phyloP scores from a whole-genome alignment of 2,113 vertebrate genomes.

The Coreoperca whiteheadi region DNA sequence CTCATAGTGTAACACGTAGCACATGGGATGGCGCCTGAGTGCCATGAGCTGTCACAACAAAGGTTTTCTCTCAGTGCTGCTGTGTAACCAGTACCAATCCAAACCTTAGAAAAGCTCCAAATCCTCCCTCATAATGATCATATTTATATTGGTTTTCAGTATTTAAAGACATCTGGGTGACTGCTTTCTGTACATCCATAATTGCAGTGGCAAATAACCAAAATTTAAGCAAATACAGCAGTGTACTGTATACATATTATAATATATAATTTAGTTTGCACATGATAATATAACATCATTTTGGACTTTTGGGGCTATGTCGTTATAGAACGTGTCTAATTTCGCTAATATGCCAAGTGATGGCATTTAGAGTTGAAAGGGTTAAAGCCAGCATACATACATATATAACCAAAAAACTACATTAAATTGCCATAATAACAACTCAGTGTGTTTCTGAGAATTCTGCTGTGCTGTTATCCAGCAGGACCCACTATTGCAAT shows the following conservation, averaged over 20 bases:
- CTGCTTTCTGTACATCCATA: not conserved
- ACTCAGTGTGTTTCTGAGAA: slow-evolving; percentile 29
- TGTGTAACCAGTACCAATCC: not conserved
- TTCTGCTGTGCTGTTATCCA: slow-evolving; percentile 30
- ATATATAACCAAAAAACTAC: not conserved
- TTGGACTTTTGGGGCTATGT: no score
- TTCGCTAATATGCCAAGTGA: no score
- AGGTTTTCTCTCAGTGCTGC: not conserved
- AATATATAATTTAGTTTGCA: not conserved
- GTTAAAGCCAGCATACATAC: not conserved
- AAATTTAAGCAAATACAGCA: not conserved
- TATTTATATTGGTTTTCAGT: not conserved
- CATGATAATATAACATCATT: no score
- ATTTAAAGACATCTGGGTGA: not conserved
- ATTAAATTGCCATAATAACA: slow-evolving; percentile 6
- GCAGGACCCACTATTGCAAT: slow-evolving; percentile 42
- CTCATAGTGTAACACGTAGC: not conserved
- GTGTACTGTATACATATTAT: not conserved
- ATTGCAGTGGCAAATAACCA: not conserved
- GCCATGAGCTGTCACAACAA: slow-evolving; percentile 39
- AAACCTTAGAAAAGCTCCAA: not conserved
- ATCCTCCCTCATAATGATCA: no score
- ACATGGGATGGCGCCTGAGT: slow-evolving; percentile 9
- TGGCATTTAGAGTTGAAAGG: not conserved
- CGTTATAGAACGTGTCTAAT: no score